Conservation (phyloP, 64 coral and sea anemone genomes). For the Actinia equina region DNA sequence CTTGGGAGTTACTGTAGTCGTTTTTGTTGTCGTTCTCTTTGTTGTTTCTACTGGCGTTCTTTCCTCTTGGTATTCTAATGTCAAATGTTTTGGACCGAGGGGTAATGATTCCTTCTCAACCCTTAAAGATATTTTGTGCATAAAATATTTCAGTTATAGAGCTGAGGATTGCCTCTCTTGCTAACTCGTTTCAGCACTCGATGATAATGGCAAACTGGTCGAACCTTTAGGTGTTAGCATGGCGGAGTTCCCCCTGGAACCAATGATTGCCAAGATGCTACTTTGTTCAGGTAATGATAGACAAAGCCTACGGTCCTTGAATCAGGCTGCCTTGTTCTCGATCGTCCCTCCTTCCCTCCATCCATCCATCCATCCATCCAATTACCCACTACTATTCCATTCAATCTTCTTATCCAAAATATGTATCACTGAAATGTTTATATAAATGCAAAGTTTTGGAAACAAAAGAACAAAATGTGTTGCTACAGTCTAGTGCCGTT, state of each 20-base stretch:
- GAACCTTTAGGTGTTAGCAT: constrained; percentile 87
- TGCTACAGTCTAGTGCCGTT: no score
- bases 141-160: not conserved
- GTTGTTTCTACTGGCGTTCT: no score
- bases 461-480: no score
- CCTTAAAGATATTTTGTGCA: no score
- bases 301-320: not conserved
- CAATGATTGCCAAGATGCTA: constrained; percentile 97
- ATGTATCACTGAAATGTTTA: no score
- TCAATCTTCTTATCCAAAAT: no score
- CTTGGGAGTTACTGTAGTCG: no score
- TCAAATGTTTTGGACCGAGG: not conserved
- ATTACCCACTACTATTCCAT: no score
- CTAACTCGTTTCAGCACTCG: constrained; percentile 46
- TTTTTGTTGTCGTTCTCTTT: no score
- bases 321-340: no score
- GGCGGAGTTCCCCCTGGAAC: constrained; percentile 91
- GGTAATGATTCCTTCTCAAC: not conserved
- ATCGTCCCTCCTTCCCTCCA: not conserved
- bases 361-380: not conserved
- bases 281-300: constrained; percentile 61
- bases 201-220: constrained; percentile 72
- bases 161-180: not conserved
- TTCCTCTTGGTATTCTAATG: no score
- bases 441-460: no score